Evolutionary conservation across 2,797 vertebrate genomes (phyloP), one percentile per base, ranked within the genome.

Genomic region (Notoglanidium macrostoma): DNA sequence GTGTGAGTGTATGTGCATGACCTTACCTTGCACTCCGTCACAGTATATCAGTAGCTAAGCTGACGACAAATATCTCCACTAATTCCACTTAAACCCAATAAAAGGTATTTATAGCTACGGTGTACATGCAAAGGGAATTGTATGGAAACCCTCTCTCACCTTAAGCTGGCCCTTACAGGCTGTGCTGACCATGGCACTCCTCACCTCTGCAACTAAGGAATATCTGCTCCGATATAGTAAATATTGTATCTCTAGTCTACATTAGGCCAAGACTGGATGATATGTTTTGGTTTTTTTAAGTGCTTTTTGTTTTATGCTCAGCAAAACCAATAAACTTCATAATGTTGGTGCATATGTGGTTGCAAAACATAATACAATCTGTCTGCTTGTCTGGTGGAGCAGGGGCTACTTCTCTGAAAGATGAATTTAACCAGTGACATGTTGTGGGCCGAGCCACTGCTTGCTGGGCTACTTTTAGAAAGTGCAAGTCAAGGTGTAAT

Each of bases 401-500:
- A n/a, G 19, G 91, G 92, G 87, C 85, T 81, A 87, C 90, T 90
- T 92, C 91, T 90, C 90, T 92, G 91, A 67, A 77, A 89, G 91
- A 93, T 92, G 91, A 94, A 94, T 94, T 94, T 93, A 94, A 93
- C 90, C 79, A 91, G 93, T 95, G 93, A 95, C 95, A 95, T 93
- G 93, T 88, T 59, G 87, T 89, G 92, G 94, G 91, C 44, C 44
- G 87, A 84, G 90, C 92, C 92, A 93, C 92, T 93, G 63, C 83
- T 89, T 91, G 19, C 88, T 90, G 91, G 92, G 93, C 95, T 96
- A 95, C 94, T 96, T 96, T 96, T 96, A 96, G 95, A 96, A 96
- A 95, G 93, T 95, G 95, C 95, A 96, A 94, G 94, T 95, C 94
- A 93, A 95, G 94, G 95, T 95, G 93, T 95, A 93, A 93, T 88